Evolutionary conservation across 2,888 invertebrate species (phyloP), one percentile per base, ranked within the genome.

Genomic region (Cephonodes hylas): DNA sequence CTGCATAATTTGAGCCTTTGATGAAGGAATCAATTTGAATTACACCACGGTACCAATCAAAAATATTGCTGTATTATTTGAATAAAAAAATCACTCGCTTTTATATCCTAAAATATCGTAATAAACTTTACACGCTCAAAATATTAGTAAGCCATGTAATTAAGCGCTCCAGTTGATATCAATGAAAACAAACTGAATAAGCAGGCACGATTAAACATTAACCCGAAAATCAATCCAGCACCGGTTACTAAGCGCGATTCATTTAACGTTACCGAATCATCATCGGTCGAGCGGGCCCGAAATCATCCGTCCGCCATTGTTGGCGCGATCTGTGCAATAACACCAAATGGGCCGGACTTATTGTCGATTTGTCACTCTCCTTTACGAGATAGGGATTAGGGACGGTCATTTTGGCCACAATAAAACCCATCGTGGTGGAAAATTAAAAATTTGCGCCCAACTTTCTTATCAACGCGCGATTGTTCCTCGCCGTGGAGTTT

Each of bases 341-440:
- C 48, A 53, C 27, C 27, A 53, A 53, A 53, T 53, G 48, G 48
- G 27, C 48, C 18, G 48, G 8, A 53, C 48, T 53, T 53, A 27
- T 53, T 15, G 48, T 15, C 27, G 27, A 53, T 53, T 53, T 53
- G 48, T 53, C 48, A 53, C 48, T 53, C 27, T 38, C 38, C 38
- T 38, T 38, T 38, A 38, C 38, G 15, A 53, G 48, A 48, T 48
- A 25, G 15, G 13, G 44, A 8, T 8, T 38, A 38, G 38, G n/a
- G n/a, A 38, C 48, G 27, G 25, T 27, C 48, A 27, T 27, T 15
- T 53, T 13, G 15, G 48, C 18, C 27, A 10, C 27, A 53, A 53
- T 53, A 53, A 53, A 53, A 44, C 20, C 10, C 44, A 20, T 44
- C 44, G 44, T 18, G 18, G 44, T 44, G 44, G 44, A 44, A 44